Evolutionary conservation across 2,888 invertebrate genomes (phyloP), one percentile per base, ranked within the genome.

Genomic region (Empis livida): DNA sequence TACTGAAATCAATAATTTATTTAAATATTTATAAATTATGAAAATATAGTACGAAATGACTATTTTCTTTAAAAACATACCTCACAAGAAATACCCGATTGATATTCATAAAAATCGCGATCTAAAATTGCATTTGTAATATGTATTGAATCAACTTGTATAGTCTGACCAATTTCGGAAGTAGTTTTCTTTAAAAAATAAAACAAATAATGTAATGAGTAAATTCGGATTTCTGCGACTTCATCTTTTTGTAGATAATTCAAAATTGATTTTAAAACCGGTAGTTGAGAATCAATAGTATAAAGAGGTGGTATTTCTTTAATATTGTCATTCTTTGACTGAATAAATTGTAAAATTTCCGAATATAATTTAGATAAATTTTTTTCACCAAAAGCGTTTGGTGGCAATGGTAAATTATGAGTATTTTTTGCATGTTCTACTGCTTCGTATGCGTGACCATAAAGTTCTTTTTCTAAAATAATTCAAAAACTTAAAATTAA

Each of bases 381-480:
- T 0, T 47, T 45, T 20, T 62, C 65, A 1, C 67, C 67, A 45
- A 65, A 55, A 2, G 67, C 65, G 15, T 71, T 59, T 2, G 67
- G 61, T 5, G 73, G 71, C 20, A 67, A 51, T 1, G 65, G 66
- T 40, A 78, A 59, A 47, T 68, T 61, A 56, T 78, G 78, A 0
- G 73, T 71, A 2, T 58, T 55, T 1, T 65, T 59, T 0, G 72
- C 64, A 49, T 67, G 65, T n/a, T 68, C 56, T 42, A 62, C 58
- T 0, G 75, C 71, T 15, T 68, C 68, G 50, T 64, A 61, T 3
- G 61, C 61, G 52, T 70, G 75, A 0, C 77, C 77, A 44, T 9
- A 41, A 14, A 20, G 13, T 10, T 11, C 13, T 3, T 10, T 17
- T 8, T 9, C 15, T 37, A 17, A 39, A 13, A 9, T 32, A 35